These are phyloP conservation scores for Tachystola acroxantha DNA, from an alignment of 2,888 invertebrate genomes.

Conservation along the genomic window DNA sequence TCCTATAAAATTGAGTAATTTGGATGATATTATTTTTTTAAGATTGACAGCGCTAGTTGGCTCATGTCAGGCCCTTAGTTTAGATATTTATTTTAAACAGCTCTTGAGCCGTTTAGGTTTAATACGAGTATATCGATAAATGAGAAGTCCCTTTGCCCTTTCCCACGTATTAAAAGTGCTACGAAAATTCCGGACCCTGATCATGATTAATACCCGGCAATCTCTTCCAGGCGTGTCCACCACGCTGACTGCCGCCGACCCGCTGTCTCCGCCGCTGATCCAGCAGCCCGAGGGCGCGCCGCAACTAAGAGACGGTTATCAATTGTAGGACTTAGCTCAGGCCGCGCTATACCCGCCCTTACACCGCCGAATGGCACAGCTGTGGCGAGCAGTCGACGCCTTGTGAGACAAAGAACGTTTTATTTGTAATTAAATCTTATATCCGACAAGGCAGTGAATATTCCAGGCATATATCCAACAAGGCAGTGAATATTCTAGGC, in stretches of 20 bases:
- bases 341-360: conserved; percentile 25
- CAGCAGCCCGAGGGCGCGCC: conserved; percentile 44
- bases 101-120: too few species aligned
- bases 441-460: neutral
- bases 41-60: too few species aligned
- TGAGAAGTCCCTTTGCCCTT: too few species aligned
- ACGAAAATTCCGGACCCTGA: too few species aligned
- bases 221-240: conserved; percentile 44
- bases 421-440: neutral
- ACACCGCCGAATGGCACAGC: conserved; percentile 19
- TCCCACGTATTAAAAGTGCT: too few species aligned
- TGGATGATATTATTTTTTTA: too few species aligned
- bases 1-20: too few species aligned
- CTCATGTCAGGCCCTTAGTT: too few species aligned
- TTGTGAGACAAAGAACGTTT: conserved; percentile 14
- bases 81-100: too few species aligned
- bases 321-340: conserved; percentile 54
- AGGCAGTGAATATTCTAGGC: too few species aligned
- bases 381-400: conserved; percentile 19
- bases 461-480: too few species aligned
- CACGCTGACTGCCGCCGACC: conserved; percentile 61
- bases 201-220: neutral
- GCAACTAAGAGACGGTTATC: conserved; percentile 45
- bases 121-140: too few species aligned
- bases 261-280: conserved; percentile 57